Base-by-base conservation (phyloP, 1,140 invertebrate genomes). In the Drosophila suzukii region DNA sequence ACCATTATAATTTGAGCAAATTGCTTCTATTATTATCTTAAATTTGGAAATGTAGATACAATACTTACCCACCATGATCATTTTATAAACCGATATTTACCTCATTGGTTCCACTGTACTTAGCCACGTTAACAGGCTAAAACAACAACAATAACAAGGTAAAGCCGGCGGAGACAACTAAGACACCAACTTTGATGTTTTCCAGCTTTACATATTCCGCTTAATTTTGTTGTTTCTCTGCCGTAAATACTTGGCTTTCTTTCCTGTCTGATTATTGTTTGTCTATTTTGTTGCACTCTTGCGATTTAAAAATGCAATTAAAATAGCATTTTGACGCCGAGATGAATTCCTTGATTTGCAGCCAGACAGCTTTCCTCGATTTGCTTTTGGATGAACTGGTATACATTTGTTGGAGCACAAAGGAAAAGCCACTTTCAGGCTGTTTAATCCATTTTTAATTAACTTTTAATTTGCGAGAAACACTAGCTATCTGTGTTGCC, bases 291-390 rank as follows among this genome's bases (percentile, higher is more conserved):
- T 24, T 50, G 54, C 44, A 58, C 38, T 59, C 62, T 49, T 56
- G 32, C 20, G 39, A 39, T 36, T 34, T 47, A 24, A 27, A 55
- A 57, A 32, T 57, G 62, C 38, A 77, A 80, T 82, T 82, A 77
- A 81, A 77, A 53, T 73, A 44, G n/a, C n/a, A 79, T 67, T 78
- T 65, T 7, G 24, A 34, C 47, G 67, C 7, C 20, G 46, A 54
- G 36, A 53, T 32, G 51, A 59, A 20, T 68, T 74, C 59, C 58
- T 57, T 51, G 24, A 74, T 68, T 32, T 20, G 10, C 17, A 7
- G 15, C 24, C 38, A 20, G 41, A 15, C 49, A 30, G 38, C 34
- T 20, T 49, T 34, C 8, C 5, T 34, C n/a, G 11, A 27, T 15
- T 50, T 59, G 11, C 43, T 36, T 47, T 34, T 47, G 7, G 7